Evolutionary conservation across 2,113 vertebrate species (phyloP), one percentile per base, ranked within the genome.

Genomic region (Amblyopsis rosae): DNA sequence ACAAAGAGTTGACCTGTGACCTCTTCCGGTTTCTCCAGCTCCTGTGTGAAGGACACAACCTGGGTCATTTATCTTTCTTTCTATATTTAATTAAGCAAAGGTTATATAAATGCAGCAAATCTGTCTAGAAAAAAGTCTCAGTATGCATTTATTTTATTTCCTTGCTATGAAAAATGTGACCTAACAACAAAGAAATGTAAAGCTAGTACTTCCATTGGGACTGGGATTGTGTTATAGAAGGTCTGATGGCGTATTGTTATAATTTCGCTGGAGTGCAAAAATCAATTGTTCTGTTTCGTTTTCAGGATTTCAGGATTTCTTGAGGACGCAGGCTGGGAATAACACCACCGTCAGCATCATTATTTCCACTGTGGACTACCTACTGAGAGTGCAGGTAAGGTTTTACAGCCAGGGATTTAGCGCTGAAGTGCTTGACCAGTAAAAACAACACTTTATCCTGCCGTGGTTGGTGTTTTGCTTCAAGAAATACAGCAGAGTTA

Each of bases 341-440:
- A 99, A 98, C 86, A 99, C 94, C 12, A 98, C 96, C 12, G 96
- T 99, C 63, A 99, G 98, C 85, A 96, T 99, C 71, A 94, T 99
- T 3, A 99, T 98, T 86, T 98, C 96, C 9, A 99, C 96, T 3
- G 96, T 99, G 73, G 97, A 99, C 84, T 99, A 97, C 85, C 93
- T 99, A 66, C 86, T 99, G 65, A 90, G 96, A 87, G 92, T 99
- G 19, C 97, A 99, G 95, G 97, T 97, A 88, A 81, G 60, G 1
- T 6, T 16, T 9, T n/a, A 19, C n/a, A 9, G 35, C 35, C 16
- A 19, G n/a, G n/a, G 3, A 47, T 9, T 50, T 12, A 51, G 9
- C n/a, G 5, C 53, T 55, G 53, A 55, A 17, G 9, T 15, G 49
- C 49, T 8, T 7, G 49, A 51, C 11, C 13, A 11, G 10, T 51